phyloP scores from a whole-genome alignment of 1,140 invertebrate species.

The Pemphigus obesinymphae region DNA sequence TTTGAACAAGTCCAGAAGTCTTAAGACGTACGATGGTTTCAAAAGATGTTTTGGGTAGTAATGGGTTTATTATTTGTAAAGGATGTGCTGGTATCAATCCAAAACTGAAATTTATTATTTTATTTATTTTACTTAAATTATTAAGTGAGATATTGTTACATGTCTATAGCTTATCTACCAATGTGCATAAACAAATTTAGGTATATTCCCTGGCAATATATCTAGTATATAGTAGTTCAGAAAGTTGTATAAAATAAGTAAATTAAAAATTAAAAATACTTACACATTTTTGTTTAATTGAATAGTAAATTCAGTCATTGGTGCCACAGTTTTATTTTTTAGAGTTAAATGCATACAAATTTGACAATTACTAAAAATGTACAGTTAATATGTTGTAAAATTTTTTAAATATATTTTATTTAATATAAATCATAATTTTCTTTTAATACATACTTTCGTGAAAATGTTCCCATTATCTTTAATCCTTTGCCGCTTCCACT shows the following conservation, averaged over 20 bases:
- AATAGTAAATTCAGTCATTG: conserved; percentile 93
- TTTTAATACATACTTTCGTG: conserved; percentile 57
- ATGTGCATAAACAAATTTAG: too few relatives aligned
- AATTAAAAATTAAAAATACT: too few relatives aligned
- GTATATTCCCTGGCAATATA: too few relatives aligned
- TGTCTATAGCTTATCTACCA: too few relatives aligned
- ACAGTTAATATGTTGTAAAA: conserved; percentile 42
- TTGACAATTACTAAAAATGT: conserved; percentile 63
- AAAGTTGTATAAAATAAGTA: too few relatives aligned
- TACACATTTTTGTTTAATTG: conserved; percentile 95
- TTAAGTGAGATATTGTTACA: too few relatives aligned
- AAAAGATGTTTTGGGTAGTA: conserved; percentile 78
- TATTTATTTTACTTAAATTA: too few relatives aligned
- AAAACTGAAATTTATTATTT: conserved; percentile 62
- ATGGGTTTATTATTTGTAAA: conserved; percentile 69
- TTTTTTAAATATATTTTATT: not conserved
- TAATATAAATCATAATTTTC: not conserved
- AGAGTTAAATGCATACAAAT: conserved; percentile 96
- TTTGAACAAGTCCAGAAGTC: conserved; percentile 85
- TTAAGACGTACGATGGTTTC: conserved; percentile 73
- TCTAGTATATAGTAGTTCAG: too few relatives aligned
- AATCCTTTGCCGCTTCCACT: conserved; percentile 96
- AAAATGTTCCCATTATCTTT: conserved; percentile 94
- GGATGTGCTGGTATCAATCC: conserved; percentile 80
- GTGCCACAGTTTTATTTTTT: conserved; percentile 96